Percentiles rank a stretch among this genome's conserved stretches.
phyloP scores from a whole-genome alignment of 2,888 invertebrate species.

The Melanophora roralis region DNA sequence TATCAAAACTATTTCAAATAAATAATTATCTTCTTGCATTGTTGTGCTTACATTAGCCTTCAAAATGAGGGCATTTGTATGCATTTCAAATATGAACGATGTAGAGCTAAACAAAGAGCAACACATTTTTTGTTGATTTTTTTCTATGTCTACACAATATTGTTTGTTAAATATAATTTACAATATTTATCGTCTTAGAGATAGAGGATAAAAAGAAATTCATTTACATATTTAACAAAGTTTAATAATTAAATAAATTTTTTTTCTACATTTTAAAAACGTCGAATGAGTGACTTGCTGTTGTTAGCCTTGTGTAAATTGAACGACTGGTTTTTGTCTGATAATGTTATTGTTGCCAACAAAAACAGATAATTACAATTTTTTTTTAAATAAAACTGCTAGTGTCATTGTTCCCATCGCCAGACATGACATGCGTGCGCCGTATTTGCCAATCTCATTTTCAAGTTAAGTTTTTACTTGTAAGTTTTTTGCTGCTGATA shows the following conservation, averaged over 20 bases:
- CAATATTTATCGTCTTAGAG: background rate
- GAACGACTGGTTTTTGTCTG: no score
- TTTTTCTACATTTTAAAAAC: constrained; percentile 20
- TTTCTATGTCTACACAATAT: background rate
- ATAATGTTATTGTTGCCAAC: background rate
- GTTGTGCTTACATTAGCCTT: constrained; percentile 33
- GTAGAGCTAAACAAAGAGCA: background rate
- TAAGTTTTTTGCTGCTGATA: constrained; percentile 35
- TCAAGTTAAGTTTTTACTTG: constrained; percentile 1
- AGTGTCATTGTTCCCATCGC: constrained; percentile 34
- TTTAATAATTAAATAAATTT: constrained; percentile 46
- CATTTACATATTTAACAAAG: constrained; percentile 29
- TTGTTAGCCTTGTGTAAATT: no score
- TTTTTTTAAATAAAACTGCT: background rate
- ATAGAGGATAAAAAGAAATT: background rate
- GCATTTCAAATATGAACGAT: background rate
- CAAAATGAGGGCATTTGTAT: constrained; percentile 7
- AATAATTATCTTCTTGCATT: constrained; percentile 16
- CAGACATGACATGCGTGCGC: constrained; percentile 50
- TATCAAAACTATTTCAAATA: constrained; percentile 6
- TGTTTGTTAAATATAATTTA: background rate
- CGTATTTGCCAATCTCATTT: background rate
- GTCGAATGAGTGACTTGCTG: background rate
- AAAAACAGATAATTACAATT: no score
- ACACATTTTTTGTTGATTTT: background rate